Base-by-base conservation (phyloP, 2,888 invertebrate genomes). In the Hydrotaea diabolus region DNA sequence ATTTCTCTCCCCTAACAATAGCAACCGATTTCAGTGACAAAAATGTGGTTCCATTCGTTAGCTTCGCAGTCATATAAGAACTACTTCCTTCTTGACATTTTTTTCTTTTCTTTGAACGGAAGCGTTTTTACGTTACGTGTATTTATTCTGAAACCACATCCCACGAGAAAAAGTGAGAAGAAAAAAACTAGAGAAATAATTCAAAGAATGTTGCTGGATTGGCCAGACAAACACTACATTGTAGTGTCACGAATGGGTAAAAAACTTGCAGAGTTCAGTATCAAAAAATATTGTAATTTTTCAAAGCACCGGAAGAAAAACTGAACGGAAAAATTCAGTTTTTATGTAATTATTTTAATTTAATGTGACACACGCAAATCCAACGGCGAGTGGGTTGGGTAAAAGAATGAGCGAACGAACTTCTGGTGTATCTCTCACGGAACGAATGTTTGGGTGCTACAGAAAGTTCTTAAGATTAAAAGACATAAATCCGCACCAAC, bases 301-400 rank as follows among this genome's bases (percentile, higher is more conserved):
- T 31, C 26, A 62, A 36, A 31, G 17, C 62, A 62, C n/a, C 0
- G 0, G 31, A 62, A 13, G 31, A 15, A 15, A 31, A 31, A 31
- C 31, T 31, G 66, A 19, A 46, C 0, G 19, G 21, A 23, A 15
- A 46, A 69, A 39, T 39, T 23, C 69, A 46, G 46, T 21, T 69
- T 69, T 69, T 46, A 46, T 69, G 43, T 46, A 46, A 69, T 46
- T 69, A 69, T 69, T 69, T 69, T 69, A 69, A 69, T 69, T 69
- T 69, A 69, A 69, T 46, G 69, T 69, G 69, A 69, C 69, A 69
- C 69, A 69, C 69, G 69, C 69, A 69, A 69, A 69, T 69, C 46
- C 46, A 0, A 21, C 66, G 21, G 21, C 23, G 69, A 21, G 69
- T 62, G 36, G 62, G 4, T 21, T 21, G 46, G 15, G 19, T 69